phyloP scores from a whole-genome alignment of 2,888 invertebrate species.

The Nezara viridula region DNA sequence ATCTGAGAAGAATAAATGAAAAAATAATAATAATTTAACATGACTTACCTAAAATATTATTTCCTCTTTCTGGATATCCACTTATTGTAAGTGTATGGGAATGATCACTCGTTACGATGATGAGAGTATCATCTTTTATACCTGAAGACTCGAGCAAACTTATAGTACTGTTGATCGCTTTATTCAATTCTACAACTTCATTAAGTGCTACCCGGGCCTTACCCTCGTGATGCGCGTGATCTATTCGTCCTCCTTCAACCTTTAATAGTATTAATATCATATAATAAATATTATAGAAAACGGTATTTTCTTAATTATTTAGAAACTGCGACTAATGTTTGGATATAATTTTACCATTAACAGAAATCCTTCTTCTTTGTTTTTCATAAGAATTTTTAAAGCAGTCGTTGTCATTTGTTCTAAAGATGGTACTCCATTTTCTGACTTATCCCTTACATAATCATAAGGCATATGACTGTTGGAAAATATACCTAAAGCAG shows the following conservation, averaged over 20 bases:
- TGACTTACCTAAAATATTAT: conserved; percentile 80
- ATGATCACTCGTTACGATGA: conserved; percentile 85
- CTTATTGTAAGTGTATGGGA: conserved; percentile 84
- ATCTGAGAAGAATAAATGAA: no score
- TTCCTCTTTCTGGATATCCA: conserved; percentile 81
- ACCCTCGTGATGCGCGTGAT: conserved; percentile 88
- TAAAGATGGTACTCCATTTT: conserved; percentile 82
- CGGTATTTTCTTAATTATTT: not conserved
- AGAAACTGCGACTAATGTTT: not conserved
- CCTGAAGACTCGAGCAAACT: conserved; percentile 78
- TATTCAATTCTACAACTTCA: conserved; percentile 84
- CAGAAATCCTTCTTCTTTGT: conserved; percentile 78
- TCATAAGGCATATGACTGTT: conserved; percentile 85
- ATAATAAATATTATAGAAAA: conserved; percentile 61
- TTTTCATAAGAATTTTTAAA: conserved; percentile 77
- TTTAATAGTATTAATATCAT: conserved; percentile 66
- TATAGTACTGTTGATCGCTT: conserved; percentile 81
- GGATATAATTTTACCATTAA: conserved; percentile 75
- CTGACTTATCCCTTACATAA: conserved; percentile 76
- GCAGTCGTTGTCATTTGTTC: conserved; percentile 85
- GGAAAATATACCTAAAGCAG: conserved; percentile 79
- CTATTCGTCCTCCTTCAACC: conserved; percentile 90
- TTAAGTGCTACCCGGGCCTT: conserved; percentile 82
- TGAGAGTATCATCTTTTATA: conserved; percentile 76
- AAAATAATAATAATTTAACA: not conserved